Conservation (phyloP, 2,113 vertebrate genomes). For the Spheniscus mendiculus region DNA sequence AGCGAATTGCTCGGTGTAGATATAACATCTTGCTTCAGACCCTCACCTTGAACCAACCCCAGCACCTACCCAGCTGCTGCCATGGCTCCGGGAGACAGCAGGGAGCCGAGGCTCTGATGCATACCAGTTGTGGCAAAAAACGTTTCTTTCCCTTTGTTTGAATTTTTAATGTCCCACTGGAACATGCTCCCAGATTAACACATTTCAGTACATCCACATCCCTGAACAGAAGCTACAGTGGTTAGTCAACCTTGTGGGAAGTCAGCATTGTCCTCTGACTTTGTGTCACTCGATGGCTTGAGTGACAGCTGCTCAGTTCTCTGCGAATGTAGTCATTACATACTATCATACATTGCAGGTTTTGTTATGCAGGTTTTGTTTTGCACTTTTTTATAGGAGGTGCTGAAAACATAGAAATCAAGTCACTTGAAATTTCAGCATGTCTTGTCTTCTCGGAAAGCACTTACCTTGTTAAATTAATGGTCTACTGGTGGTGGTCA, state of each 20-base stretch:
- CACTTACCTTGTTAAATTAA: background rate
- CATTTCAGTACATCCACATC: background rate
- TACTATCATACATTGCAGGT: background rate
- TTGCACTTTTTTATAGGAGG: background rate
- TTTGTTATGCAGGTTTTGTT: background rate
- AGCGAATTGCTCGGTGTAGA: background rate
- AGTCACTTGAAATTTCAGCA: background rate
- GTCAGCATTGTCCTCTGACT: background rate
- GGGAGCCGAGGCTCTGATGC: background rate
- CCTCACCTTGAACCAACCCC: background rate
- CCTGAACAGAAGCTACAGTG: background rate
- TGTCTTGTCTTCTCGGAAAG: background rate
- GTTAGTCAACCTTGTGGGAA: background rate
- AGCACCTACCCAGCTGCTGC: background rate
- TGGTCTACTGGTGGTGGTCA: background rate
- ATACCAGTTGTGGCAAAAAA: background rate
- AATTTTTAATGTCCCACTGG: background rate
- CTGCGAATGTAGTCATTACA: background rate
- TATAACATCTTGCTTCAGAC: background rate
- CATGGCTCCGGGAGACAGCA: background rate
- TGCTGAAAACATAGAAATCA: background rate
- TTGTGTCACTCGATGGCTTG: background rate
- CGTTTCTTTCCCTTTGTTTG: background rate
- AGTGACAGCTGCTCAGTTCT: background rate
- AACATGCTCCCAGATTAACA: background rate